Percentiles rank a stretch among this genome's conserved stretches.
Conservation (phyloP, 1,140 invertebrate genomes). For the Anoplolepis gracilipes region DNA sequence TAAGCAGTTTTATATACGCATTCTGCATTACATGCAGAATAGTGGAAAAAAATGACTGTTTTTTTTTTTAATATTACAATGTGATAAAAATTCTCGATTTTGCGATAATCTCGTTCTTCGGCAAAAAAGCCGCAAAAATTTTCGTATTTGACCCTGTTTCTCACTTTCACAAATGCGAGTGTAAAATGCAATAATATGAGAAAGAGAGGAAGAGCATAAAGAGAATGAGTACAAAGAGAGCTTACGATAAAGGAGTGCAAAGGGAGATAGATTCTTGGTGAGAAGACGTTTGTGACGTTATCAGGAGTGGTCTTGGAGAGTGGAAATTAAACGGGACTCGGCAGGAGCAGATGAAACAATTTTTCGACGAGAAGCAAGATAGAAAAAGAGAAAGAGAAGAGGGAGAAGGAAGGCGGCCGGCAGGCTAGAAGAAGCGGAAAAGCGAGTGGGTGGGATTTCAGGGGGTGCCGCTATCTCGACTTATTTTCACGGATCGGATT, state of each 20-base stretch:
- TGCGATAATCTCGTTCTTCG: not conserved
- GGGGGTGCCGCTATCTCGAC: slow-evolving; percentile 70
- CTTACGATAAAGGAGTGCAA: slow-evolving; percentile 37
- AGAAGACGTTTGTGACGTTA: slow-evolving; percentile 37
- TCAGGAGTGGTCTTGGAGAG: slow-evolving; percentile 52
- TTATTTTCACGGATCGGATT: slow-evolving; percentile 77
- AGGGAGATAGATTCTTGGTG: slow-evolving; percentile 38
- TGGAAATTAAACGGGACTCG: slow-evolving; percentile 69
- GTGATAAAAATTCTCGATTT: not conserved
- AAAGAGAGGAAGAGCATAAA: not conserved
- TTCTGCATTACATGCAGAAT: not conserved
- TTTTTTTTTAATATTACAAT: not conserved
- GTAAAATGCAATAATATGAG: slow-evolving; percentile 19
- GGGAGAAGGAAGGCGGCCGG: not conserved
- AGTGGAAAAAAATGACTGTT: not conserved
- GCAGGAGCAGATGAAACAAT: slow-evolving; percentile 68
- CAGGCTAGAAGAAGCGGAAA: slow-evolving; percentile 18
- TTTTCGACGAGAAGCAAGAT: slow-evolving; percentile 58
- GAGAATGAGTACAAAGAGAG: not conserved
- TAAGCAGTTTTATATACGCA: not conserved
- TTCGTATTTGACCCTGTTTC: not conserved
- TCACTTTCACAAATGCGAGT: not conserved
- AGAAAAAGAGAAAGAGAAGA: slow-evolving; percentile 9
- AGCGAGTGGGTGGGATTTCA: slow-evolving; percentile 71
- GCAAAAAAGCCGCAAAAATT: not conserved